Base-by-base conservation (phyloP, 2,888 invertebrate species). In the Diarsia dahlii region DNA sequence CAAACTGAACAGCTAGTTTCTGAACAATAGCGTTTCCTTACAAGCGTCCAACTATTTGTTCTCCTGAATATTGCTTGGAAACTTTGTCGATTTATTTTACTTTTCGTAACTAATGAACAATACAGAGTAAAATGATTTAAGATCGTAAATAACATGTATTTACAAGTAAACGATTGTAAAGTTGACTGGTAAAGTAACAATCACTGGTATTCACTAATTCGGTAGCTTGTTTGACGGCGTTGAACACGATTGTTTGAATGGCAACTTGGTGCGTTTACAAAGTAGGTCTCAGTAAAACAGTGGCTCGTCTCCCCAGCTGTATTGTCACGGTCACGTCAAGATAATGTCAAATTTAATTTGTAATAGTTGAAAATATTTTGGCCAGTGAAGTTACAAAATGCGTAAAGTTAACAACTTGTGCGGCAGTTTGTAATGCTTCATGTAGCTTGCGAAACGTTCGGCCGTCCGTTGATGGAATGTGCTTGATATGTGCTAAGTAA, bases 291-390 rank as follows among this genome's bases (percentile, higher is more conserved):
- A 39, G 72, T 79, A 69, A 78, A 82, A 85, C 80, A 83, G 81
- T 76, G 77, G 81, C 78, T 71, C 82, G 52, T 78, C 65, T n/a
- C 46, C 52, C 28, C 64, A 60, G 71, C 67, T 79, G 80, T 86
- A 87, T 88, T 86, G 88, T 87, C 87, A 88, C 69, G 87, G 85
- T 81, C 88, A 88, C 88, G 85, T 84, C 77, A 81, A 75, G 82
- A 82, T 88, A 87, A 84, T 87, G 87, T 85, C 87, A 84, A 85
- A 87, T 84, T 82, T 79, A 84, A 78, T 87, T 87, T 83, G 88
- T 82, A 86, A 86, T 85, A 81, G 85, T 80, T 72, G 74, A 87
- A 83, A 85, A 85, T 88, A 88, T 88, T 88, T 87, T 87, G 80
- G 79, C 82, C 71, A 74, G 81, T 65, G 71, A 79, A 45, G 82